Percentiles rank a stretch among this genome's conserved stretches.
These are phyloP conservation scores for Hyla sarda DNA, from an alignment of 2,113 vertebrate species.

Conservation along the genomic window DNA sequence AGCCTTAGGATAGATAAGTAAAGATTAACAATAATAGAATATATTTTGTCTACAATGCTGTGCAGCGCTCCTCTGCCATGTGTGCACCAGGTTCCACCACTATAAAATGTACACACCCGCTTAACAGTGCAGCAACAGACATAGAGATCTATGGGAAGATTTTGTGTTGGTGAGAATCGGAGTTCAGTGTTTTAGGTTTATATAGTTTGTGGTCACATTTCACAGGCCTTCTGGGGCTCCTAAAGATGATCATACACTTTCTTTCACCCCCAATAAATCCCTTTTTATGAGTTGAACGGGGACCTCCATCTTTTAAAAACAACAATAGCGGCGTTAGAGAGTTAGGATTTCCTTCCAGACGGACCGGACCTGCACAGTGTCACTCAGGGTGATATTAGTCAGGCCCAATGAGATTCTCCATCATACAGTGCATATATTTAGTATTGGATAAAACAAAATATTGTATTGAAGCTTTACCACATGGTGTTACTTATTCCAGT, in stretches of 20 bases:
- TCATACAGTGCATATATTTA: not conserved
- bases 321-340: slow-evolving; percentile 1
- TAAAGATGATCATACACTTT: slow-evolving; percentile 57
- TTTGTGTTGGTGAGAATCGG: slow-evolving; percentile 27
- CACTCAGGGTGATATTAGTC: not conserved
- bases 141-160: not conserved
- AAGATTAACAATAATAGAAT: no score
- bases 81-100: not conserved
- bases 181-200: slow-evolving; percentile 30
- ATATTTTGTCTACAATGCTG: not conserved
- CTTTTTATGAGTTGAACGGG: slow-evolving; percentile 46
- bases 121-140: not conserved
- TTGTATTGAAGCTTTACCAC: not conserved
- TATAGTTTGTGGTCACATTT: slow-evolving; percentile 52
- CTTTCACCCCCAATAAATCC: slow-evolving; percentile 52
- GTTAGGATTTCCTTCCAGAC: slow-evolving; percentile 9
- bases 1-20: no score
- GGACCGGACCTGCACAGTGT: not conserved
- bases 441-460: not conserved
- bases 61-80: not conserved
- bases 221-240: slow-evolving; percentile 34
- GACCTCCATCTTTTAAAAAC: slow-evolving; percentile 45
- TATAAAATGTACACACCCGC: not conserved
- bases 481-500: not conserved
- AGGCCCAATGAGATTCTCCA: not conserved